Conservation (phyloP, 2,888 invertebrate species). For the Hoplodrina blanda region DNA sequence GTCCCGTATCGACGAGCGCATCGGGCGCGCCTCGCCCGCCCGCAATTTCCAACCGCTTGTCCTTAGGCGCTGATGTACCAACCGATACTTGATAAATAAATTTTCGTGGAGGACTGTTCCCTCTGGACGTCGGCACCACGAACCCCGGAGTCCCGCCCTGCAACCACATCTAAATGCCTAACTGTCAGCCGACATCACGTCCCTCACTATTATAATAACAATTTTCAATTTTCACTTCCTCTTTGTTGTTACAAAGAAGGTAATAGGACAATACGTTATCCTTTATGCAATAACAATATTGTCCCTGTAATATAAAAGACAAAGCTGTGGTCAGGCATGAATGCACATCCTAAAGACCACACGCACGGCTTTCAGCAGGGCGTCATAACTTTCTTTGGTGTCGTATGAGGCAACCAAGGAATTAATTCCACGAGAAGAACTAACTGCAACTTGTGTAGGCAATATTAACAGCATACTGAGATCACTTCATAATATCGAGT, state of each 20-base stretch:
- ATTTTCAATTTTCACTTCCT: constrained; percentile 77
- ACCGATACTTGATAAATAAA: constrained; percentile 85
- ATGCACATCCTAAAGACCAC: constrained; percentile 38
- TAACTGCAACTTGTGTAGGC: constrained; percentile 40
- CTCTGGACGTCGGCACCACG: constrained; percentile 75
- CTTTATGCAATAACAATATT: constrained; percentile 36
- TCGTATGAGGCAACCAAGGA: constrained; percentile 17
- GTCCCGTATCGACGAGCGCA: constrained; percentile 85
- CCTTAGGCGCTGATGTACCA: constrained; percentile 80
- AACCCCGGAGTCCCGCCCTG: constrained; percentile 69
- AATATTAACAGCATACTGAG: constrained; percentile 40
- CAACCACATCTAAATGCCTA: constrained; percentile 64
- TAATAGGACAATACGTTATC: constrained; percentile 32
- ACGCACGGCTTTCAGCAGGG: constrained; percentile 55
- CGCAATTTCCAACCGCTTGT: constrained; percentile 81
- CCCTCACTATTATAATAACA: constrained; percentile 75
- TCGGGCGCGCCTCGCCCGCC: constrained; percentile 79
- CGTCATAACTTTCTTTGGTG: constrained; percentile 33
- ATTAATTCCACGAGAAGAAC: constrained; percentile 40
- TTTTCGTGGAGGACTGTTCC: constrained; percentile 70
- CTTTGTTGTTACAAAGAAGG: constrained; percentile 37
- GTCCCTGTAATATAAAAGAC: constrained; percentile 33
- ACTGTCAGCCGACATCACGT: constrained; percentile 80
- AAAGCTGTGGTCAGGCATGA: constrained; percentile 24
- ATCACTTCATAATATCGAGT: constrained; percentile 43